phyloP scores from a whole-genome alignment of 2,888 invertebrate species.

The Congeria kusceri region DNA sequence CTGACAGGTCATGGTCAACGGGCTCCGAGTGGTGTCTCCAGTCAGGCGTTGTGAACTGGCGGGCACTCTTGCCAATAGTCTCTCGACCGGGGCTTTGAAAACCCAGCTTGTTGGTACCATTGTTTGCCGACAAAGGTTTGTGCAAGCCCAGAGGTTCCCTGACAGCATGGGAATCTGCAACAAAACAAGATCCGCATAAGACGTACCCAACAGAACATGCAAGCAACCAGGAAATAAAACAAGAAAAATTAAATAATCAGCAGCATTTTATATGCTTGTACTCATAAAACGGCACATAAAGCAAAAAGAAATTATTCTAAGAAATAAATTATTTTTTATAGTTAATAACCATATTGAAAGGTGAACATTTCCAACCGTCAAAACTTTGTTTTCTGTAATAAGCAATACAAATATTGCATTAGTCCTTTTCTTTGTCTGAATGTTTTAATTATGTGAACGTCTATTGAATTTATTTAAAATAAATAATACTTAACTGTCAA shows the following conservation, averaged over 20 bases:
- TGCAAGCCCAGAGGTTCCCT: slow-evolving; percentile 14
- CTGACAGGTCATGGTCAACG: slow-evolving; percentile 1
- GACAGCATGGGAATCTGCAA: slow-evolving; percentile 40
- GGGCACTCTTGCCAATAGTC: not conserved
- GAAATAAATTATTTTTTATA: too few species aligned
- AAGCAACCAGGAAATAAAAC: slow-evolving; percentile 5
- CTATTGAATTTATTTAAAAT: too few species aligned
- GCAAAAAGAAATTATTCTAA: too few species aligned
- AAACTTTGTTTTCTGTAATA: too few species aligned
- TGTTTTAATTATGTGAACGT: too few species aligned
- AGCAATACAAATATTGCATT: too few species aligned
- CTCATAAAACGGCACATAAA: too few species aligned
- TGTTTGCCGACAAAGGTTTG: slow-evolving; percentile 25
- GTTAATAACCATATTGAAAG: too few species aligned
- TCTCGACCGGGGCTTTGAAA: not conserved
- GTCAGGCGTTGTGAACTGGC: slow-evolving; percentile 21
- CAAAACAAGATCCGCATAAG: slow-evolving; percentile 32
- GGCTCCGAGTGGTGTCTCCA: slow-evolving; percentile 46
- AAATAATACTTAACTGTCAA: too few species aligned
- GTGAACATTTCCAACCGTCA: too few species aligned
- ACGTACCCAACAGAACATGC: not conserved
- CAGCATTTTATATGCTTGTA: not conserved
- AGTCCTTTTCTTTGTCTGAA: too few species aligned
- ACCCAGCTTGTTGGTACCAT: not conserved
- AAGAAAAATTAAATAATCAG: not conserved